phyloP scores from a whole-genome alignment of 2,113 vertebrate genomes.

The Triplophysa tibetana region DNA sequence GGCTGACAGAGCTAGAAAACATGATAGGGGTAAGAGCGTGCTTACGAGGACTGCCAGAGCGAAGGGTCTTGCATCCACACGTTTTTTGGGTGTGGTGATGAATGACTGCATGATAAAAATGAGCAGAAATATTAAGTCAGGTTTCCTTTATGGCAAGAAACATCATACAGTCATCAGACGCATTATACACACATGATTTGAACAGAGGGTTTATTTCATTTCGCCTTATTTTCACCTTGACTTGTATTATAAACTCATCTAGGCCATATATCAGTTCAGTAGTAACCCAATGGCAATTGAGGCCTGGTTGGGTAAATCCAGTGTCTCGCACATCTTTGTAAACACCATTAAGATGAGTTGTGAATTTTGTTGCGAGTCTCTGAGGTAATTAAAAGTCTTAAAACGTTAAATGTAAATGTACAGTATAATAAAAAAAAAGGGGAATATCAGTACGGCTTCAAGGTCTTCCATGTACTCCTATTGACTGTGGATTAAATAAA shows the following conservation, averaged over 20 bases:
- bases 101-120: no score
- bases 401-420: neutral
- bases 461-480: neutral
- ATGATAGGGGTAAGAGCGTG: neutral
- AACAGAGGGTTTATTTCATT: no score
- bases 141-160: no score
- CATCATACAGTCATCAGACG: no score
- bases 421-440: neutral
- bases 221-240: no score
- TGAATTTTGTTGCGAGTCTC: neutral
- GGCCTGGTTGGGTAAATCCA: no score
- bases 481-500: neutral
- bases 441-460: neutral
- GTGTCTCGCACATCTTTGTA: no score
- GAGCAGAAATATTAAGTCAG: no score
- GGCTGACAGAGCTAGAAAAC: constrained; percentile 25
- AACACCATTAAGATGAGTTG: neutral
- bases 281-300: neutral
- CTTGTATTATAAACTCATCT: no score
- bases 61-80: no score
- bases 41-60: neutral
- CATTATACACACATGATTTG: no score
- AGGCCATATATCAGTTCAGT: neutral
- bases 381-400: neutral
- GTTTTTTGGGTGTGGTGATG: no score